Evolutionary conservation across 2,888 invertebrate genomes (phyloP).

Genomic region (Caenorhabditis sulstoni): DNA sequence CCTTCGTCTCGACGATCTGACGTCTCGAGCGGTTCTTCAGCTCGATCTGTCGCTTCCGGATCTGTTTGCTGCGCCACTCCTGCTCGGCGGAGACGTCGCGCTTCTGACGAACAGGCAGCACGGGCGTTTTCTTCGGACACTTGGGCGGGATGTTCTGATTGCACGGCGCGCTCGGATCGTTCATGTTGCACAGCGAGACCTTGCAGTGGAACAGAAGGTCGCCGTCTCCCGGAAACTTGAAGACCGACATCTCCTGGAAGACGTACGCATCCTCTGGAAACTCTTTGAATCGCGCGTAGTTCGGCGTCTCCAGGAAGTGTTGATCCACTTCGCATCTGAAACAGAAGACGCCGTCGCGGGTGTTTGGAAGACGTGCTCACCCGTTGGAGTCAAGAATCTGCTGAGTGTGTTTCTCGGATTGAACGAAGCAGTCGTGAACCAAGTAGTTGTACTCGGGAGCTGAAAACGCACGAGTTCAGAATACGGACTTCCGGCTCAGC

Average conservation of each 20-base stretch:
- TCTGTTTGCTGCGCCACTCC: slow-evolving; percentile 47
- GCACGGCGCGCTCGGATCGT: slow-evolving; percentile 61
- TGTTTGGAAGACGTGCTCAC: slow-evolving; percentile 36
- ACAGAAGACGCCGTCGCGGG: background rate
- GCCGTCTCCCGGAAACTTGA: slow-evolving; percentile 78
- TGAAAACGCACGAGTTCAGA: slow-evolving; percentile 50
- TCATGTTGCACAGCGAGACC: slow-evolving; percentile 78
- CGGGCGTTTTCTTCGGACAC: slow-evolving; percentile 56
- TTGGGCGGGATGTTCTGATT: slow-evolving; percentile 65
- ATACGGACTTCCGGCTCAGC: background rate
- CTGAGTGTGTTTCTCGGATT: slow-evolving; percentile 71
- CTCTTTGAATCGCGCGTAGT: slow-evolving; percentile 67
- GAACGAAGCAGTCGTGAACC: slow-evolving; percentile 77
- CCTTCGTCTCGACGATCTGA: slow-evolving; percentile 67
- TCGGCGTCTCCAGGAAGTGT: slow-evolving; percentile 78
- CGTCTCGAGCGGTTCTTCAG: slow-evolving; percentile 56
- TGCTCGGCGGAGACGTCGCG: slow-evolving; percentile 33
- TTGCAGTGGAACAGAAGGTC: slow-evolving; percentile 77
- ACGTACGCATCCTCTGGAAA: slow-evolving; percentile 61
- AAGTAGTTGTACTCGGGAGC: slow-evolving; percentile 77
- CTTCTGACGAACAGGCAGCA: slow-evolving; percentile 55
- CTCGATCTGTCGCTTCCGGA: slow-evolving; percentile 60
- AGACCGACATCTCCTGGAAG: slow-evolving; percentile 76
- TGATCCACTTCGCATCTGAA: slow-evolving; percentile 77
- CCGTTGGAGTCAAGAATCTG: slow-evolving; percentile 76